Evolutionary conservation across 2,888 invertebrate species (phyloP).

Genomic region (Acanthosoma haemorrhoidale): DNA sequence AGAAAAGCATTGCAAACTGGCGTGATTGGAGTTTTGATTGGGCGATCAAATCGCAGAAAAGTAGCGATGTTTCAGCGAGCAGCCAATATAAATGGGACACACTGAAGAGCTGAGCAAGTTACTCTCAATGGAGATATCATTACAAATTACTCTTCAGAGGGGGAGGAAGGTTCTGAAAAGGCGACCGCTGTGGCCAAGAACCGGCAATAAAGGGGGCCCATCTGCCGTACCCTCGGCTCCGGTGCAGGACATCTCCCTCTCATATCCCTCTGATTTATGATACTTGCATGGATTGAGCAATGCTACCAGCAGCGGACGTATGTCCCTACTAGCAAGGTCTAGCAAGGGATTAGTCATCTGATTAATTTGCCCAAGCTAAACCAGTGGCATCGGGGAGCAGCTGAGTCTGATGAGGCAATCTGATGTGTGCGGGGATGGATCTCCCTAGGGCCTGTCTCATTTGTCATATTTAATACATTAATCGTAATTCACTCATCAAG

Average conservation of each 20-base stretch:
- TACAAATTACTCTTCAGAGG: background rate
- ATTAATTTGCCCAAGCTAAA: too few species aligned
- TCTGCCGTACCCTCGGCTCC: too few species aligned
- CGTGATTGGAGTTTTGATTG: too few species aligned
- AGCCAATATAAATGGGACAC: too few species aligned
- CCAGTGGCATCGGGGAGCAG: background rate
- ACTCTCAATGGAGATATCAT: slow-evolving; percentile 1
- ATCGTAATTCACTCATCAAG: too few species aligned
- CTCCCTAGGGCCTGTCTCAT: too few species aligned
- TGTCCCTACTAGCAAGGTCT: background rate
- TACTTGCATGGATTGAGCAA: background rate
- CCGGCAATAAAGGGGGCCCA: slow-evolving; percentile 3
- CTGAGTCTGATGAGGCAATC: background rate
- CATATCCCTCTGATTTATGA: background rate
- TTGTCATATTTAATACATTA: too few species aligned
- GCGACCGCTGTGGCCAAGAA: background rate
- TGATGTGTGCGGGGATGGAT: too few species aligned
- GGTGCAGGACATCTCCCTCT: too few species aligned
- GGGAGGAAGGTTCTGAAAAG: background rate
- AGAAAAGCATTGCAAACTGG: too few species aligned
- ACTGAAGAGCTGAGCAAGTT: too few species aligned
- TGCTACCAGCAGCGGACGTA: background rate
- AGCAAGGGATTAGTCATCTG: background rate
- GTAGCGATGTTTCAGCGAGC: background rate
- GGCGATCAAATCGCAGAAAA: background rate